Base-by-base conservation (phyloP, 2,113 vertebrate species). In the Riparia riparia region DNA sequence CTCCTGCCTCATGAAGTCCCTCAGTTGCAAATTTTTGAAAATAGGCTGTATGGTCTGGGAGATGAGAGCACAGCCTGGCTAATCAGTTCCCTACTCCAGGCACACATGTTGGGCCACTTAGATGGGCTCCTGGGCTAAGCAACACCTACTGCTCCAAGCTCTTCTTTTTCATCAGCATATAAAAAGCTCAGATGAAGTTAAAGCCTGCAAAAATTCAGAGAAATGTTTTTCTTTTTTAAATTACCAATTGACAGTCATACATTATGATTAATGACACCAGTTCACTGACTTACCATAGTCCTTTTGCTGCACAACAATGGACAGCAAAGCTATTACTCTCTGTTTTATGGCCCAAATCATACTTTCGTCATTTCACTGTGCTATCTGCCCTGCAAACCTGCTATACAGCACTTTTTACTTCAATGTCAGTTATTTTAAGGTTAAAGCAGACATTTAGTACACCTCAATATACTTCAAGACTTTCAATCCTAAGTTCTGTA, bases 21-120 rank as follows among this genome's bases (percentile, higher is more conserved):
- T 57, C 37, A 19, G n/a, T 0, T 56, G 26, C 29, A 80, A 41
- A 56, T 51, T 45, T 60, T 45, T 60, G 9, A 25, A 69, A 50
- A 61, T 2, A 41, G 14, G 6, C 14, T 17, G 0, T 8, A 3
- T 60, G 51, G 18, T 57, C 18, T 14, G 12, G 4, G 10, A 11
- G 26, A 13, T 7, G 45, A 74, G 32, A 89, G 50, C 45, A 57
- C 1, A 5, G 34, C 17, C 3, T 37, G 22, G 22, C 42, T 20
- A 3, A 37, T 4, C 1, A 0, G 8, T 16, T 37, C 29, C 47
- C 25, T 47, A 60, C n/a, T 20, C 53, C 10, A 60, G 17, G 63
- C 34, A 81, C 32, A 66, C 6, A 17, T 8, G 17, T 2, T 3
- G 4, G 31, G 20, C 54, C 68, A 54, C 44, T n/a, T 44, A 29